These are phyloP conservation scores for Muscicapa comitata DNA, from an alignment of 2,797 vertebrate genomes.

Conservation along the genomic window DNA sequence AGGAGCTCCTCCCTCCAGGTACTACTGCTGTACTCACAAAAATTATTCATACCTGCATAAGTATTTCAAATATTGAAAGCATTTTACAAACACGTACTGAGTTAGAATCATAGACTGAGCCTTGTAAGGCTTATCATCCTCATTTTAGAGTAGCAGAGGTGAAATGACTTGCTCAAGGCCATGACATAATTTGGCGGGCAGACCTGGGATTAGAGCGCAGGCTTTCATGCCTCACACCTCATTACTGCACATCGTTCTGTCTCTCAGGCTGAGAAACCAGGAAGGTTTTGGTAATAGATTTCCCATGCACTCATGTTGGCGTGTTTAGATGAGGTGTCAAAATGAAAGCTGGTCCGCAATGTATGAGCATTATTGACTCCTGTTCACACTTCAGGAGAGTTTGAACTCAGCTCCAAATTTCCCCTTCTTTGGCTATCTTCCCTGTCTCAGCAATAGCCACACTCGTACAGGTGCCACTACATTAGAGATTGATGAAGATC, in stretches of 20 bases:
- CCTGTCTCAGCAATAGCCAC: fast-evolving
- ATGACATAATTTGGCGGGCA: slow-evolving; percentile 49
- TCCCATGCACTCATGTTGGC: not conserved
- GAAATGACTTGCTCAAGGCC: slow-evolving; percentile 51
- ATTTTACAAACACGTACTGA: slow-evolving; percentile 1
- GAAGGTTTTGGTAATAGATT: slow-evolving; percentile 18
- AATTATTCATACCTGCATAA: not conserved
- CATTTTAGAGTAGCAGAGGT: slow-evolving; percentile 38
- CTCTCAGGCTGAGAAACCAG: not conserved
- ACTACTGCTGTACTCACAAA: not conserved
- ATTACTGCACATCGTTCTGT: slow-evolving; percentile 18
- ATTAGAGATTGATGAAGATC: not conserved
- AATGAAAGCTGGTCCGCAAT: not conserved
- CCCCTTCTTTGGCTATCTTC: not conserved
- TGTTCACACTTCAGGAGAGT: not conserved
- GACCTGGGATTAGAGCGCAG: not conserved
- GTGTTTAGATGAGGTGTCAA: not conserved
- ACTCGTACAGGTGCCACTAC: not conserved
- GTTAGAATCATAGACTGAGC: slow-evolving; percentile 24
- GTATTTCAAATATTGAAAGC: slow-evolving; percentile 6
- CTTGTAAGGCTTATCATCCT: slow-evolving; percentile 38
- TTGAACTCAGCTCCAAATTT: not conserved
- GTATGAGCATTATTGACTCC: not conserved
- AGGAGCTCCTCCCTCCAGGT: not conserved
- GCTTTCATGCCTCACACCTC: slow-evolving; percentile 36